Percentiles rank a stretch among this genome's conserved stretches.
These are phyloP conservation scores for Meiosimyza platycephala DNA, from an alignment of 2,888 invertebrate genomes.

Conservation along the genomic window DNA sequence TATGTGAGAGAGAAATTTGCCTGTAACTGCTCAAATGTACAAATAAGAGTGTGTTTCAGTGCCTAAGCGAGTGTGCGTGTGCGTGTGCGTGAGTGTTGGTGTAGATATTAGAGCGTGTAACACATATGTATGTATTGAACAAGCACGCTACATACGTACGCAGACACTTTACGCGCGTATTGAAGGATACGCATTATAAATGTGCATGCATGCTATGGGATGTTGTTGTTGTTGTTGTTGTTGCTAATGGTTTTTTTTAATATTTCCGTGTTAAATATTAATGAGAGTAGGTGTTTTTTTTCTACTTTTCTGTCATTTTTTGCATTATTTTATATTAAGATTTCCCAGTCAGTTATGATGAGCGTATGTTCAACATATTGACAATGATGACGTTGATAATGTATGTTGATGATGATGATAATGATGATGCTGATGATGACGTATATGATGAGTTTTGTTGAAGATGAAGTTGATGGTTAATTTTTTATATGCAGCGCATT, in stretches of 20 bases:
- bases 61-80: neutral
- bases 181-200: constrained; percentile 26
- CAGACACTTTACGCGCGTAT: constrained; percentile 11
- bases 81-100: constrained; percentile 26
- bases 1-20: too few relatives aligned
- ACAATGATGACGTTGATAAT: constrained; percentile 17
- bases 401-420: constrained; percentile 11
- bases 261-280: neutral
- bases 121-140: constrained; percentile 30
- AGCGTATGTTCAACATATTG: constrained; percentile 28
- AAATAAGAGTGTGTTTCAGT: neutral
- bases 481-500: neutral
- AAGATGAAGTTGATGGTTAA: too few relatives aligned
- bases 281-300: neutral
- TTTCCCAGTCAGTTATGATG: constrained; percentile 30
- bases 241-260: constrained; percentile 12
- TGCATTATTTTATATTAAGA: constrained; percentile 11
- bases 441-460: too few relatives aligned
- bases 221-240: constrained; percentile 39
- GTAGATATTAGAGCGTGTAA: constrained; percentile 18
- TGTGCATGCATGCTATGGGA: constrained; percentile 7
- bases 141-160: constrained; percentile 8
- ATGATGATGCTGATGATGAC: neutral
- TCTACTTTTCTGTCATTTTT: too few relatives aligned
- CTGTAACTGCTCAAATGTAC: too few relatives aligned